These are phyloP conservation scores for Pilophorus perplexus DNA, from an alignment of 2,888 invertebrate genomes.

Conservation along the genomic window DNA sequence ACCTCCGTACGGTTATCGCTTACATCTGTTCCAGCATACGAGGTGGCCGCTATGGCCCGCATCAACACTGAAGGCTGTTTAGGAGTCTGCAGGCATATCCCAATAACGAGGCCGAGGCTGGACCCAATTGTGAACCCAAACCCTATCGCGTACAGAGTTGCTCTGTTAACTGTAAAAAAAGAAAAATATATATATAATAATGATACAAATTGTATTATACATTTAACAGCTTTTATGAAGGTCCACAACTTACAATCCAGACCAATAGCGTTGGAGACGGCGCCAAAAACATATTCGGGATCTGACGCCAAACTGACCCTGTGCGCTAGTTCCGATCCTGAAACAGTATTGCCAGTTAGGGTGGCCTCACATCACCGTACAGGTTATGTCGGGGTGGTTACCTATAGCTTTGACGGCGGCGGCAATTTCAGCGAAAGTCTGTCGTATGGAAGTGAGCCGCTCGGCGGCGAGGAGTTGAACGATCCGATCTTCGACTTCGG, in stretches of 20 bases:
- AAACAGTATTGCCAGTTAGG: background rate
- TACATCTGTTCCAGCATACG: slow-evolving; percentile 53
- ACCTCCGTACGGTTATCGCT: no score
- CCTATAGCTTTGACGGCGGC: slow-evolving; percentile 28
- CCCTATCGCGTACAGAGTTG: slow-evolving; percentile 52
- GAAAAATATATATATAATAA: slow-evolving; percentile 1
- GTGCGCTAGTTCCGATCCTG: slow-evolving; percentile 26
- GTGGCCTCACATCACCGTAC: background rate
- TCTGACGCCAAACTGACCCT: slow-evolving; percentile 4
- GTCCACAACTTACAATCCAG: slow-evolving; percentile 43
- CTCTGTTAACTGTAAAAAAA: slow-evolving; percentile 50
- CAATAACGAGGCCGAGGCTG: slow-evolving; percentile 52
- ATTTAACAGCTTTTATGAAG: background rate
- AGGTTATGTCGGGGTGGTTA: background rate
- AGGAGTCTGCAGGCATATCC: slow-evolving; percentile 50
- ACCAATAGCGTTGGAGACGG: slow-evolving; percentile 41
- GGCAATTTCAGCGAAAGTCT: slow-evolving; percentile 27
- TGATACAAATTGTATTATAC: background rate
- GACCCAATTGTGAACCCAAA: slow-evolving; percentile 53
- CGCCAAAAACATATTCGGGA: slow-evolving; percentile 35
- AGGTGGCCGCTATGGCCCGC: slow-evolving; percentile 53
- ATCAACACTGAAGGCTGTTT: slow-evolving; percentile 51
- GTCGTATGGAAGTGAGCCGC: slow-evolving; percentile 10
- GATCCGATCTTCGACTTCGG: slow-evolving; percentile 10
- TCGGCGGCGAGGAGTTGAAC: slow-evolving; percentile 15